Base-by-base conservation (phyloP, 2,113 vertebrate species). In the Hippolais icterina region DNA sequence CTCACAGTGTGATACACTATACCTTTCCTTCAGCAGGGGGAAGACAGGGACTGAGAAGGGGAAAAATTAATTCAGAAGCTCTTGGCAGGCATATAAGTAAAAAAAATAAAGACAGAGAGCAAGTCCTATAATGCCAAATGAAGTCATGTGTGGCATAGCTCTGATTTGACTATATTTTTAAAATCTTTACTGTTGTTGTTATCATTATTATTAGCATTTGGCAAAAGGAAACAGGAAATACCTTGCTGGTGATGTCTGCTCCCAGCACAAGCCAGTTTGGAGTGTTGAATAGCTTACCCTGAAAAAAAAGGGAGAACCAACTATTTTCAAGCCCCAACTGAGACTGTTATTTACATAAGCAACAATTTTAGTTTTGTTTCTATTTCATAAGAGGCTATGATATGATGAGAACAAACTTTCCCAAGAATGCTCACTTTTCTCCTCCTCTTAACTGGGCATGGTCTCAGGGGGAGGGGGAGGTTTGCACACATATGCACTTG, bases 221-320 rank as follows among this genome's bases (percentile, higher is more conserved):
- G 84, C 96, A 96, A 96, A 94, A 87, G 42, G 47, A 86, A 82
- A 63, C 90, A 96, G 95, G 92, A 98, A 97, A 95, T 96, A 96
- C 91, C 92, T 96, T 93, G 83, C 89, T 93, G 66, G 59, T 96
- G 91, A 97, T 93, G 93, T 89, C 75, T 92, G 66, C 41, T 89
- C 69, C 57, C 89, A 96, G 63, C 59, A 66, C 27, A 49, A 95
- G 81, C 65, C 90, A 90, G 64, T 74, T 64, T 86, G 72, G 65
- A 96, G 89, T 78, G 81, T 59, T 87, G 87, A 92, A 85, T 57
- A 89, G 92, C 87, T 94, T 95, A 72, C 29, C 71, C 87, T 82
- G 65, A 64, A 93, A 95, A 91, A 97, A 94, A 96, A 84, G 49
- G 79, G 74, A 90, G 22, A 77, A 75, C 27, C 24, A 74, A 4